Conservation (phyloP, 2,797 vertebrate genomes). For the Salarias fasciatus region DNA sequence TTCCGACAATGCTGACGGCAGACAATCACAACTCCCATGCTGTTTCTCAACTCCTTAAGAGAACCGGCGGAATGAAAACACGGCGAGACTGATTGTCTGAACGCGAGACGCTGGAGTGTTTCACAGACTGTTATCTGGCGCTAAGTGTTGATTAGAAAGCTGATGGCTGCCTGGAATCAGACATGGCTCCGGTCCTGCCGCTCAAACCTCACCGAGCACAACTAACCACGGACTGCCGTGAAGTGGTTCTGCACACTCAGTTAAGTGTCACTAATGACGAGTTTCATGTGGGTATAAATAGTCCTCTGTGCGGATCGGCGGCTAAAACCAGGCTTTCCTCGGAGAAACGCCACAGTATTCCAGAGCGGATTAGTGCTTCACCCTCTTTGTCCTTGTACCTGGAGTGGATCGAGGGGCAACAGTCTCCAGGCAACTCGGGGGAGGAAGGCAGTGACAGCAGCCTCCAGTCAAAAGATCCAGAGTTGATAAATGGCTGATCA, state of each 20-base stretch:
- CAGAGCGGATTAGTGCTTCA: conserved; percentile 38
- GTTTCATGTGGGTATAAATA: not conserved
- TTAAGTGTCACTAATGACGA: not conserved
- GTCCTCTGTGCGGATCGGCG: too few relatives aligned
- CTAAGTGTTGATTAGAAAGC: conserved; percentile 2
- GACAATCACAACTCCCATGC: conserved; percentile 3
- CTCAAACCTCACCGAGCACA: not conserved
- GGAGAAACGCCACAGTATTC: conserved; percentile 25
- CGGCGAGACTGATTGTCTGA: conserved; percentile 6
- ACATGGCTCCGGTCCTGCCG: not conserved
- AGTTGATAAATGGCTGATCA: conserved; percentile 76
- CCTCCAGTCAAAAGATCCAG: conserved; percentile 69
- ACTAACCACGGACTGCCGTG: too few relatives aligned
- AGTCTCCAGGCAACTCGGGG: conserved; percentile 67
- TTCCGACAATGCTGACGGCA: too few relatives aligned
- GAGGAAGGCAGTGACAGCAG: conserved; percentile 50
- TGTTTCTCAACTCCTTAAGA: not conserved
- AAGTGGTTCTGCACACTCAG: not conserved
- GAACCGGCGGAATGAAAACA: not conserved
- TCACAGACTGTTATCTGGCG: not conserved
- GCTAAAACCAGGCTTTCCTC: not conserved
- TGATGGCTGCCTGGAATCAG: conserved; percentile 5
- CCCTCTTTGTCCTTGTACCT: conserved; percentile 61
- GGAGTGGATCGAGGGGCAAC: conserved; percentile 50
- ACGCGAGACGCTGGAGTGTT: conserved; percentile 3